These are phyloP conservation scores for Caenorhabditis sp. DNA, from an alignment of 2,888 invertebrate species.

Conservation along the genomic window DNA sequence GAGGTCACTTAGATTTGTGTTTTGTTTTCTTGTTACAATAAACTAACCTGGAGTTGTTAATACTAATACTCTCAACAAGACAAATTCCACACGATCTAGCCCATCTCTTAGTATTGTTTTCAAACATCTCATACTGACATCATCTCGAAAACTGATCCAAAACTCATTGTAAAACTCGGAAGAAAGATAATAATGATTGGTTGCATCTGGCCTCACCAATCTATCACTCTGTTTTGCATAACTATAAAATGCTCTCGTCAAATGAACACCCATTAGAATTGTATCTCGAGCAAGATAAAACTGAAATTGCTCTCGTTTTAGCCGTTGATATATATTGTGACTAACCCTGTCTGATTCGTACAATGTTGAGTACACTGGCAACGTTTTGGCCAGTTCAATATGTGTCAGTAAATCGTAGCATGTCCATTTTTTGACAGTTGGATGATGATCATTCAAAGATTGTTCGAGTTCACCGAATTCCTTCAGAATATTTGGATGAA, in stretches of 20 bases:
- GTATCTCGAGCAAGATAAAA: neutral
- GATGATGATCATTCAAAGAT: neutral
- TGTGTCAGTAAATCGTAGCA: neutral
- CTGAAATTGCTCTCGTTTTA: neutral
- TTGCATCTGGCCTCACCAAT: neutral
- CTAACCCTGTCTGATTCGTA: neutral
- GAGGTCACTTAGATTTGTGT: neutral
- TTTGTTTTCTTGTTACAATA: neutral
- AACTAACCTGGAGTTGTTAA: neutral
- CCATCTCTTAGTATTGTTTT: neutral
- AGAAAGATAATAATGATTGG: neutral
- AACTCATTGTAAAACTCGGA: neutral
- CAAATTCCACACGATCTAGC: neutral
- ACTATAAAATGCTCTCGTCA: neutral
- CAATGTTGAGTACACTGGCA: neutral
- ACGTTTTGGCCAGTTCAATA: neutral
- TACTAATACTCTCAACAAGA: neutral
- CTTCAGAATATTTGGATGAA: neutral
- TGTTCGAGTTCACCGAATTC: neutral
- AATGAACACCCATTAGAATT: neutral
- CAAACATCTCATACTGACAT: no score
- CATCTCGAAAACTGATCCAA: neutral
- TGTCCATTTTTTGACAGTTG: neutral
- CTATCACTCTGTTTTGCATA: neutral
- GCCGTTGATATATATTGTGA: neutral